These are phyloP conservation scores for Poeciliopsis retropinna DNA, from an alignment of 2,113 vertebrate species.

Conservation along the genomic window DNA sequence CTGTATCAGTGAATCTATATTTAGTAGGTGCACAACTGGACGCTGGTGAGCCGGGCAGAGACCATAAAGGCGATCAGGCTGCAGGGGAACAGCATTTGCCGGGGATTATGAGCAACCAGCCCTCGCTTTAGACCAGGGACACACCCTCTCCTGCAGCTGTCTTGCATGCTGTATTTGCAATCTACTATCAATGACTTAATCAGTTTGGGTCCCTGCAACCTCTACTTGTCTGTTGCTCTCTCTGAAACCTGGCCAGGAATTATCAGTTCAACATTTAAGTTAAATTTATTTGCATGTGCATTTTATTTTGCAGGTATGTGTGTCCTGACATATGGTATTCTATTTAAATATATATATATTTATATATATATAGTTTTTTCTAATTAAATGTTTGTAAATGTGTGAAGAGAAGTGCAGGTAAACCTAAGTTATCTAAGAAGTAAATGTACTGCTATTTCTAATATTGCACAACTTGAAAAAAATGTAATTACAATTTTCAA, in stretches of 20 bases:
- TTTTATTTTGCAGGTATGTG: neutral
- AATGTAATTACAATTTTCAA: neutral
- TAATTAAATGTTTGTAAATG: neutral
- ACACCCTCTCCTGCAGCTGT: conserved; percentile 79
- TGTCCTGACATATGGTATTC: neutral
- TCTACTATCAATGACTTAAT: conserved; percentile 80
- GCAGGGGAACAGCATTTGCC: conserved; percentile 75
- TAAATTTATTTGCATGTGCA: neutral
- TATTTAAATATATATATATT: neutral
- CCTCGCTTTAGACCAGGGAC: conserved; percentile 69
- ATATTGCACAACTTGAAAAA: neutral
- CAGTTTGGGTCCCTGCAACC: conserved; percentile 52
- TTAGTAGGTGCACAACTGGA: conserved; percentile 75
- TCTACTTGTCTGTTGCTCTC: conserved; percentile 5
- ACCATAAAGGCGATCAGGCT: conserved; percentile 75
- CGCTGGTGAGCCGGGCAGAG: conserved; percentile 67
- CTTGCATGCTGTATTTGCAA: conserved; percentile 71
- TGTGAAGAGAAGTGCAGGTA: neutral
- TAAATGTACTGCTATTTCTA: neutral
- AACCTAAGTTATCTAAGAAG: neutral
- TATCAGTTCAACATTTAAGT: conserved; percentile 3
- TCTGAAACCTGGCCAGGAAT: conserved; percentile 9
- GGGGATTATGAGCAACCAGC: conserved; percentile 73
- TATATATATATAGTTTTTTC: neutral
- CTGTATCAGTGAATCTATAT: conserved; percentile 73